Evolutionary conservation across 2,888 invertebrate species (phyloP).

Genomic region (Rhorus exstirpatorius): DNA sequence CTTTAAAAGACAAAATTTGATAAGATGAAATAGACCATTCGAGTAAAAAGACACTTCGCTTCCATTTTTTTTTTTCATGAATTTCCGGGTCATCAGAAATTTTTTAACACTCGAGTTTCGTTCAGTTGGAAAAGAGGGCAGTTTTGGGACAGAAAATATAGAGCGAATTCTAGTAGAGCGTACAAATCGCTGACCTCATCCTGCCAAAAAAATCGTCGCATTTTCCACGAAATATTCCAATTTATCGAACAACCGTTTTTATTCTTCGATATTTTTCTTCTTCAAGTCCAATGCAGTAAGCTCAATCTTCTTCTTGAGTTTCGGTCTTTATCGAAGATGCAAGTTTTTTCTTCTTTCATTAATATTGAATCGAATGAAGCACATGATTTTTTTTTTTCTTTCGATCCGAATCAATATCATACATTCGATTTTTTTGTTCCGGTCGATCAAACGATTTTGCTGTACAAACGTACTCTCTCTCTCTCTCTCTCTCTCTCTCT

Average conservation of each 20-base stretch:
- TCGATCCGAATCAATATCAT: constrained; percentile 39
- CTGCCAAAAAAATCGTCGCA: no score
- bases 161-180: no score
- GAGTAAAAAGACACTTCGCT: no score
- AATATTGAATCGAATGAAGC: neutral
- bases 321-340: neutral
- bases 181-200: no score
- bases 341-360: neutral
- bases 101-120: no score
- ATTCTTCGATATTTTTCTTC: neutral
- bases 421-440: constrained; percentile 35
- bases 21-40: no score
- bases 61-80: no score
- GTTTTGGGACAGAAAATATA: no score
- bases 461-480: neutral
- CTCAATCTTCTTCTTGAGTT: neutral
- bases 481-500: neutral
- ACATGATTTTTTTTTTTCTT: constrained; percentile 18
- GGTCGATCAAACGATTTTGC: constrained; percentile 20
- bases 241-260: constrained; percentile 13
- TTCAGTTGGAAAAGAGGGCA: no score
- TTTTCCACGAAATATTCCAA: neutral
- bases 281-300: neutral
- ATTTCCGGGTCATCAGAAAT: no score
- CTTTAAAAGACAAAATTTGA: no score